Evolutionary conservation across 2,888 invertebrate species (phyloP), one percentile per base, ranked within the genome.

Genomic region (Scelioninae gen. 1): DNA sequence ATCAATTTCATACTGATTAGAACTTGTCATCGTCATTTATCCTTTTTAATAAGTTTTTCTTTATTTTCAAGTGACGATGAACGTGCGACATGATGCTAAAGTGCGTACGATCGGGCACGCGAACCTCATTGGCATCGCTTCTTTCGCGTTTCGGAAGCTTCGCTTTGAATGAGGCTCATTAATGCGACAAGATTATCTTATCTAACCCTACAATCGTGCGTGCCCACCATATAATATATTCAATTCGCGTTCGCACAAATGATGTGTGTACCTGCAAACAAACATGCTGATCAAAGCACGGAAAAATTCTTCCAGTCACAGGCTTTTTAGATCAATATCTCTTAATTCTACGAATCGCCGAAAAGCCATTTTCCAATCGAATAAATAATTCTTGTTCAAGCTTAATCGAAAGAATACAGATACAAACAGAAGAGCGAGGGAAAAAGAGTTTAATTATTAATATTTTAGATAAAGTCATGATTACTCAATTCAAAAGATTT

Each of bases 61-160:
- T 77, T 74, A 60, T 71, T 75, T 77, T 82, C 81, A 65, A 71
- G 79, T 60, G 85, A 82, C 75, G 68, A 74, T 53, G 58, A 82
- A 72, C 82, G 83, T 60, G 60, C 72, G 76, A 83, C 81, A 82
- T 53, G 72, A 53, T 72, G 32, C 40, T 45, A 32, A 51, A 53
- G 62, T 66, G 78, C 66, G 47, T 31, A 34, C 49, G 56, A 76
- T 60, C 53, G 68, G 29, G 75, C 72, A 78, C 72, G 78, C 51
- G 76, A 83, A 65, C 58, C 43, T 76, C 72, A 55, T 60, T 62
- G 75, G 63, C 72, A 71, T 65, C 43, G 56, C 65, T 81, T 75
- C 58, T 62, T 66, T 62, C 49, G 62, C 56, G 60, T 83, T 83
- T 83, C 74, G 72, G 76, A 77, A 77, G 82, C 72, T 62, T 66